Conservation (phyloP, 2,113 vertebrate genomes). For the Alectura lathami region DNA sequence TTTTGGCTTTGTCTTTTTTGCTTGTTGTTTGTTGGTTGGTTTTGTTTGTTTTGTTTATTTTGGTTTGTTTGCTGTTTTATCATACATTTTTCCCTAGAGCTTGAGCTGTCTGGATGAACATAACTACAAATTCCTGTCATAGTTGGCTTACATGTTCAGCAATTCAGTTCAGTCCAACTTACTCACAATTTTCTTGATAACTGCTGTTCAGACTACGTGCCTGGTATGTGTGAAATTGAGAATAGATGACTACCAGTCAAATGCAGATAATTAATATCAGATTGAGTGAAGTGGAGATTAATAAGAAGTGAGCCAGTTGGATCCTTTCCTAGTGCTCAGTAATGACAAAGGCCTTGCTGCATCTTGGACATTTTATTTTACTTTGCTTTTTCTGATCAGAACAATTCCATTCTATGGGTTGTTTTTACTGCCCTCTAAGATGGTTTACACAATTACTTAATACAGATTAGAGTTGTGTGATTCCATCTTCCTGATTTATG, state of each 20-base stretch:
- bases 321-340: background rate
- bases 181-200: background rate
- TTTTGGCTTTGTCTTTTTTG: background rate
- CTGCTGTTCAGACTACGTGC: background rate
- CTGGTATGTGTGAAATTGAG: background rate
- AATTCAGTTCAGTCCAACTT: background rate
- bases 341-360: background rate
- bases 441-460: background rate
- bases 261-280: conserved; percentile 3
- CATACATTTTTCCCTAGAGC: background rate
- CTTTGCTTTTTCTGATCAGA: background rate
- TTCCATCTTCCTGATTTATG: background rate
- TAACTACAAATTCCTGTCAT: background rate
- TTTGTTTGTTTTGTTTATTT: background rate
- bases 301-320: background rate
- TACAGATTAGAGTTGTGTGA: background rate
- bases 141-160: background rate
- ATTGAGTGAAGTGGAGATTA: conserved; percentile 11
- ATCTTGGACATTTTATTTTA: background rate
- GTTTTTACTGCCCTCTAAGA: background rate
- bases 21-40: background rate
- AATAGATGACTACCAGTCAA: conserved; percentile 17
- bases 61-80: background rate
- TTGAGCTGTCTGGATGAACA: background rate
- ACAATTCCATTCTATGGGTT: background rate